Conservation (phyloP, 1,140 invertebrate species). For the Diorhabda sublineata region DNA sequence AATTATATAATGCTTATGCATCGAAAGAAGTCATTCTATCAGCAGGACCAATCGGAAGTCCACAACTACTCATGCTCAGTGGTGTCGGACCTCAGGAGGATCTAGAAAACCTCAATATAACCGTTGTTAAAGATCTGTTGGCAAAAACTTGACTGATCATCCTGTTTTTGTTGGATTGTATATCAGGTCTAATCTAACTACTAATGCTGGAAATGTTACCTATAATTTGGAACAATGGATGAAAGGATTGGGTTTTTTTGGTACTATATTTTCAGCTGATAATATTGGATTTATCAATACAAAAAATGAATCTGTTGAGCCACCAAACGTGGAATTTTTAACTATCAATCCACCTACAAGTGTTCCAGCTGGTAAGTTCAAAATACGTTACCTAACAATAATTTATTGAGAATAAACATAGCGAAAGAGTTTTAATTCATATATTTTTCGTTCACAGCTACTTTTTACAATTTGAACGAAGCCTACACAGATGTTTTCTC, state of each 20-base stretch:
- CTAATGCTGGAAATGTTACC: neutral
- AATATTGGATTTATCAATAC: neutral
- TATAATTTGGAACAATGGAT: neutral
- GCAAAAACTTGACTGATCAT: constrained; percentile 71
- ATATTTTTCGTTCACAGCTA: neutral
- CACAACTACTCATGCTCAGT: constrained; percentile 72
- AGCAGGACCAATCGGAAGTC: constrained; percentile 65
- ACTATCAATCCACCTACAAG: neutral
- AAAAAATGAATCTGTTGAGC: neutral
- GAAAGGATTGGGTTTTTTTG: neutral
- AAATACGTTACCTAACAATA: too few species aligned
- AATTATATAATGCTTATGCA: constrained; percentile 49
- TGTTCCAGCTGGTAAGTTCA: neutral
- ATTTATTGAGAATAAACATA: too few species aligned
- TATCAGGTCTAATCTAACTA: constrained; percentile 7
- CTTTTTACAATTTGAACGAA: neutral
- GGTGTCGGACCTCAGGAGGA: constrained; percentile 69
- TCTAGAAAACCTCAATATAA: constrained; percentile 55
- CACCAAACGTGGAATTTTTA: neutral
- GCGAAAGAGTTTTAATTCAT: too few species aligned
- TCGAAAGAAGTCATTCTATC: constrained; percentile 70
- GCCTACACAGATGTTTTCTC: neutral
- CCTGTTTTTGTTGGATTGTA: constrained; percentile 44
- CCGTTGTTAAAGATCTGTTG: constrained; percentile 62
- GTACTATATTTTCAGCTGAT: neutral